Evolutionary conservation across 2,113 vertebrate species (phyloP).

Genomic region (Nannospalax galili): DNA sequence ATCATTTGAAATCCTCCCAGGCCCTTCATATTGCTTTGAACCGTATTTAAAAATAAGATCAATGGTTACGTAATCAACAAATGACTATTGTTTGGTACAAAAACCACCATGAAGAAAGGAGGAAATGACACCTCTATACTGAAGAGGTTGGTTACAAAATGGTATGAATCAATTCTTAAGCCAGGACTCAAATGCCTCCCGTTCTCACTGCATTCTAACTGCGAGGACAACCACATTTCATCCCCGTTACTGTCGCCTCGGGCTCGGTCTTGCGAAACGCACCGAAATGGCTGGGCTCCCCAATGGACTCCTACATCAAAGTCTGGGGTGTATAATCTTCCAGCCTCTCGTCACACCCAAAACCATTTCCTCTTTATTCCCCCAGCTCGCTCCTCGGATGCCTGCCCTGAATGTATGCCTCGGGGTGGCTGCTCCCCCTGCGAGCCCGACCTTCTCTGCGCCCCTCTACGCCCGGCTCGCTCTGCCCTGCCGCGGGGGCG

Average conservation of each 20-base stretch:
- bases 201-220: not conserved
- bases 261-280: not conserved
- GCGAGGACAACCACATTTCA: not conserved
- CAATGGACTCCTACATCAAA: not conserved
- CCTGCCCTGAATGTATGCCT: not conserved
- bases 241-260: not conserved
- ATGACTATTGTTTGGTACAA: not conserved
- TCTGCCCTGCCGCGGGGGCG: not conserved
- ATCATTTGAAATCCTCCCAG: not conserved
- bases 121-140: not conserved
- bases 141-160: not conserved
- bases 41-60: not conserved
- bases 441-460: not conserved
- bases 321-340: no score
- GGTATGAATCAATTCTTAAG: not conserved
- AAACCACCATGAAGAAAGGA: not conserved
- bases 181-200: not conserved
- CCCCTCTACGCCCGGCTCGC: not conserved
- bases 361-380: not conserved
- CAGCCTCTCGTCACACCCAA: not conserved
- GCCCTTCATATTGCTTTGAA: not conserved
- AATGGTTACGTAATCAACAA: not conserved
- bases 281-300: not conserved
- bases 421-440: no score
- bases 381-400: not conserved